Conservation (phyloP, 2,797 vertebrate species). For the Silurus lanzhouensis region DNA sequence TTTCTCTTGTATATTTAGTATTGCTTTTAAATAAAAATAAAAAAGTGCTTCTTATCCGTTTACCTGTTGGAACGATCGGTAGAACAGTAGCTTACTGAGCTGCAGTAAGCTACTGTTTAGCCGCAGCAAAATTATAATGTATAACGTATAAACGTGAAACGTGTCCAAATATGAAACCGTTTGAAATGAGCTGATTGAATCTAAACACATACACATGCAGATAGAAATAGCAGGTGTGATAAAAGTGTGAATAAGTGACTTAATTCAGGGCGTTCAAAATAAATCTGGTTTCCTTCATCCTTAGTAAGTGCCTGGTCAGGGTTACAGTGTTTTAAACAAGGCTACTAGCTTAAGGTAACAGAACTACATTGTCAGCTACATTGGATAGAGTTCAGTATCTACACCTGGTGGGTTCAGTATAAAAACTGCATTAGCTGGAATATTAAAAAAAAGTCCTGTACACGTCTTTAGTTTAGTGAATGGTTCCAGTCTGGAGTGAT, state of each 20-base stretch:
- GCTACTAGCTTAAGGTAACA: no score
- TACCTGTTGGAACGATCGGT: no score
- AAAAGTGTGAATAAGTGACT: not conserved
- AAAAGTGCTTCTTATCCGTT: no score
- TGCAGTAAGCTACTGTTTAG: no score
- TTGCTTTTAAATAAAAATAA: no score
- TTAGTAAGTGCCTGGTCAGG: not conserved
- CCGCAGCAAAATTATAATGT: not conserved
- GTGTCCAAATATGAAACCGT: not conserved
- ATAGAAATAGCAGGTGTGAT: not conserved
- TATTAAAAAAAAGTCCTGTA: no score
- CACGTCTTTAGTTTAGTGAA: not conserved
- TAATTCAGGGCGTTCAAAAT: not conserved
- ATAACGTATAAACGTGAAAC: not conserved
- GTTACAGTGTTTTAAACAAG: not conserved
- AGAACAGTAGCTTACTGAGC: no score
- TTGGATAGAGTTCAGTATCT: no score
- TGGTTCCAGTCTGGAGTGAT: not conserved
- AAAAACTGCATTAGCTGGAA: no score
- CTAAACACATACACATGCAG: not conserved
- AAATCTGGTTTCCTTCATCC: not conserved
- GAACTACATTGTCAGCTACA: no score
- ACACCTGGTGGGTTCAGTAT: no score
- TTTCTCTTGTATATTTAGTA: no score
- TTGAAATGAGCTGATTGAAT: not conserved